Percentiles rank a stretch among this genome's conserved stretches.
phyloP scores from a whole-genome alignment of 2,113 vertebrate species.

The Chrysochloris asiatica region DNA sequence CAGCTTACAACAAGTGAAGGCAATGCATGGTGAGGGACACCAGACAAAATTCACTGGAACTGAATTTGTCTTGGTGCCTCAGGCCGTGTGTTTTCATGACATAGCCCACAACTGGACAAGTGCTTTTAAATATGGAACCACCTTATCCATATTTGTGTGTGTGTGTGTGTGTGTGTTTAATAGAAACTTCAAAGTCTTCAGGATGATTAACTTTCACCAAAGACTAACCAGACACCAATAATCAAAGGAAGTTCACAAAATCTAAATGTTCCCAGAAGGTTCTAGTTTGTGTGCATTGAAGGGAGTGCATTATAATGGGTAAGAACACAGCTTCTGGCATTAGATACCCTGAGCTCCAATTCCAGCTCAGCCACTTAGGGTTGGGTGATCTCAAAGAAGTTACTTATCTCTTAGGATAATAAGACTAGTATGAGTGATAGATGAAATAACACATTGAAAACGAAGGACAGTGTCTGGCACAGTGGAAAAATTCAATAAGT shows the following conservation, averaged over 20 bases:
- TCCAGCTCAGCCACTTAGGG: neutral
- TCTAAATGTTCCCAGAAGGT: neutral
- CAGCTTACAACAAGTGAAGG: neutral
- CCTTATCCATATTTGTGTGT: neutral
- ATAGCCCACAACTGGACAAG: neutral
- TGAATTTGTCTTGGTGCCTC: neutral
- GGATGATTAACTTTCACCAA: neutral
- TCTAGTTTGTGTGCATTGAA: neutral
- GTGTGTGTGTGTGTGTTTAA: no score
- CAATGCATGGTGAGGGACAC: neutral
- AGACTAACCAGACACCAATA: neutral
- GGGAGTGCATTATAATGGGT: neutral
- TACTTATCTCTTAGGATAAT: neutral
- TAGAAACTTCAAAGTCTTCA: constrained; percentile 6
- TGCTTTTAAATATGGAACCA: neutral
- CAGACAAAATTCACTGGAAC: neutral
- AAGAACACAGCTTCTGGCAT: neutral
- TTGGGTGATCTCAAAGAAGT: neutral
- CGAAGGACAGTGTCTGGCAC: neutral
- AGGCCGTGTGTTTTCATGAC: fast-evolving
- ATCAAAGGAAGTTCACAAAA: constrained; percentile 28
- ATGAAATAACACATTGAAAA: neutral
- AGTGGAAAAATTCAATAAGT: neutral
- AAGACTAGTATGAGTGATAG: neutral
- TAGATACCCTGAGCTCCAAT: neutral